These are phyloP conservation scores for Temnothorax ravouxi DNA, from an alignment of 2,888 invertebrate species.

Conservation along the genomic window DNA sequence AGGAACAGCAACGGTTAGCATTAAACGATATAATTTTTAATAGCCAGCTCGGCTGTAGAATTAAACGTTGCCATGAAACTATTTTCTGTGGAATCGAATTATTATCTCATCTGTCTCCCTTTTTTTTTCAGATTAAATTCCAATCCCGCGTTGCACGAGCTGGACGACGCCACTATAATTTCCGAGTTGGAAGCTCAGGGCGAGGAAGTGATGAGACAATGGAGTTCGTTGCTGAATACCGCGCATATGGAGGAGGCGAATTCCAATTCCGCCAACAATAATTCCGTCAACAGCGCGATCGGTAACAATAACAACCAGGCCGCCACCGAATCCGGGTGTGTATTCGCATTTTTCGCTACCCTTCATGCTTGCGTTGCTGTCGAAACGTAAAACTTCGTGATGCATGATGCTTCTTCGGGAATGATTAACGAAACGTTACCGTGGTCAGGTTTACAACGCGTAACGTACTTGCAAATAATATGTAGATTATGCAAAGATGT, in stretches of 20 bases:
- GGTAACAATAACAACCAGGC: slow-evolving; percentile 81
- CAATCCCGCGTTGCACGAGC: slow-evolving; percentile 86
- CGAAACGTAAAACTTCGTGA: neutral
- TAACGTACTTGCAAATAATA: slow-evolving; percentile 40
- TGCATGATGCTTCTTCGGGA: slow-evolving; percentile 34
- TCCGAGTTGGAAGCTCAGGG: slow-evolving; percentile 87
- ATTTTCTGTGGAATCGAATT: neutral
- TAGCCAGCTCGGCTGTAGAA: neutral
- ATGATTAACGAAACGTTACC: slow-evolving; percentile 4
- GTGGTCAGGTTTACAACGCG: slow-evolving; percentile 14
- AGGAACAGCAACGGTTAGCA: slow-evolving; percentile 88
- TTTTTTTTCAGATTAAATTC: slow-evolving; percentile 80
- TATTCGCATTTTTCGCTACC: slow-evolving; percentile 67
- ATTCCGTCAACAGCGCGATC: slow-evolving; percentile 74
- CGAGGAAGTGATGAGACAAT: slow-evolving; percentile 88
- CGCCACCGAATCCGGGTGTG: slow-evolving; percentile 84
- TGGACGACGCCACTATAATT: slow-evolving; percentile 87
- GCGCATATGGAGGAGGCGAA: slow-evolving; percentile 82
- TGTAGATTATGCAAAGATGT: slow-evolving; percentile 30
- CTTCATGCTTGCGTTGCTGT: slow-evolving; percentile 31
- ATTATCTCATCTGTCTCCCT: neutral
- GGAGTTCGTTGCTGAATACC: slow-evolving; percentile 87
- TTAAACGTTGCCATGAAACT: neutral
- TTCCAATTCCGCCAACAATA: slow-evolving; percentile 82
- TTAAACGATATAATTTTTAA: slow-evolving; percentile 7